phyloP scores from a whole-genome alignment of 2,888 invertebrate species.

The Leucoma salicis region DNA sequence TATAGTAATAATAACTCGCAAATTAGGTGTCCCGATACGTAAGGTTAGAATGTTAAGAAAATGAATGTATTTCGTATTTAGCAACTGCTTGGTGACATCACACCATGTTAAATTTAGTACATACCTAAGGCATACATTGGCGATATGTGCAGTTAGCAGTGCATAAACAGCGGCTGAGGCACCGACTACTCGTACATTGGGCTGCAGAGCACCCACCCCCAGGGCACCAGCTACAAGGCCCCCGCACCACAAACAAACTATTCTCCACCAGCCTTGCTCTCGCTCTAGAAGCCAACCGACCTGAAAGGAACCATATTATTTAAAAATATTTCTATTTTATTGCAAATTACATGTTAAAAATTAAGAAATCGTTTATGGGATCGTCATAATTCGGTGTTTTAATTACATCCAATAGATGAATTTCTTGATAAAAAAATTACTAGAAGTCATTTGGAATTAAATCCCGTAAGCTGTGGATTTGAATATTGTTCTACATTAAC shows the following conservation, averaged over 20 bases:
- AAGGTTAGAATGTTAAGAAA: no score
- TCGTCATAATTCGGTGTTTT: no score
- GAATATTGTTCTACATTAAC: neutral
- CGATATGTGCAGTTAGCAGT: conserved; percentile 91
- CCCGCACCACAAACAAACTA: conserved; percentile 86
- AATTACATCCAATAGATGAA: no score
- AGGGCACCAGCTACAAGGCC: conserved; percentile 90
- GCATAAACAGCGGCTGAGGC: conserved; percentile 96
- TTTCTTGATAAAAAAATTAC: no score
- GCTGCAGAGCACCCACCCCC: conserved; percentile 88
- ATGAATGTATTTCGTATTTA: neutral
- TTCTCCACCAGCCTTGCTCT: conserved; percentile 89
- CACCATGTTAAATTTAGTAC: neutral
- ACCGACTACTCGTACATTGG: conserved; percentile 89
- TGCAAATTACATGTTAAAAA: no score
- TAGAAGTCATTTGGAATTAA: no score
- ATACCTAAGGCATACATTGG: conserved; percentile 87
- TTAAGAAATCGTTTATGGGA: no score
- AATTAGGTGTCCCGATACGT: no score
- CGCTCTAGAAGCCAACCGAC: conserved; percentile 83
- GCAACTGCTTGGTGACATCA: no score
- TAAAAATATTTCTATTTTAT: no score
- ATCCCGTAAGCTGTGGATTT: no score
- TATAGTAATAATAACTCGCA: no score
- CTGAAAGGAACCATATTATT: conserved; percentile 39